These are phyloP conservation scores for Synergus laeviventris DNA, from an alignment of 2,888 invertebrate genomes.

Conservation along the genomic window DNA sequence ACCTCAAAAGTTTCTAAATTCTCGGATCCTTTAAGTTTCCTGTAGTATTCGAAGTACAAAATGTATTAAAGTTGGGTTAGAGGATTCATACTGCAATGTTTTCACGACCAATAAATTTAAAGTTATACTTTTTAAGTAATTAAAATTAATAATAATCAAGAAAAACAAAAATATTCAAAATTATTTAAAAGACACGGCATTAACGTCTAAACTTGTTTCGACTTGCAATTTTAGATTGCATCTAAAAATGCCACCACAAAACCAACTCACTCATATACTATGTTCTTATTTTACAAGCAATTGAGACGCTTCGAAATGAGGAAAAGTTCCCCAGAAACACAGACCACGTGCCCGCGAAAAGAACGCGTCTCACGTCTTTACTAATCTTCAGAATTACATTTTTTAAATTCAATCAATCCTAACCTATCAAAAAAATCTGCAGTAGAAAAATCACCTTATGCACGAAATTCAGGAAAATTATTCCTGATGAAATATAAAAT, in stretches of 20 bases:
- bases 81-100: background rate
- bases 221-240: background rate
- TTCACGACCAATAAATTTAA: background rate
- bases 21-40: too few species aligned
- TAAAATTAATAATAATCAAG: background rate
- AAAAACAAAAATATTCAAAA: background rate
- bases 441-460: background rate
- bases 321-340: background rate
- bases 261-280: background rate
- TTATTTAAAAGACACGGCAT: background rate
- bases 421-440: background rate
- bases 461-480: background rate
- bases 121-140: background rate
- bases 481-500: background rate
- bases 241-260: background rate
- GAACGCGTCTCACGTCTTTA: constrained; percentile 20
- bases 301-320: constrained; percentile 13
- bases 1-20: background rate
- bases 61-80: background rate
- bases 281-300: background rate
- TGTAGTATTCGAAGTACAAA: background rate
- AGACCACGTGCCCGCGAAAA: constrained; percentile 38
- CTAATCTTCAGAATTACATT: background rate
- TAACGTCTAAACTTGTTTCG: background rate
- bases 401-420: background rate